Evolutionary conservation across 2,113 vertebrate genomes (phyloP).

Genomic region (Electrona antarctica): DNA sequence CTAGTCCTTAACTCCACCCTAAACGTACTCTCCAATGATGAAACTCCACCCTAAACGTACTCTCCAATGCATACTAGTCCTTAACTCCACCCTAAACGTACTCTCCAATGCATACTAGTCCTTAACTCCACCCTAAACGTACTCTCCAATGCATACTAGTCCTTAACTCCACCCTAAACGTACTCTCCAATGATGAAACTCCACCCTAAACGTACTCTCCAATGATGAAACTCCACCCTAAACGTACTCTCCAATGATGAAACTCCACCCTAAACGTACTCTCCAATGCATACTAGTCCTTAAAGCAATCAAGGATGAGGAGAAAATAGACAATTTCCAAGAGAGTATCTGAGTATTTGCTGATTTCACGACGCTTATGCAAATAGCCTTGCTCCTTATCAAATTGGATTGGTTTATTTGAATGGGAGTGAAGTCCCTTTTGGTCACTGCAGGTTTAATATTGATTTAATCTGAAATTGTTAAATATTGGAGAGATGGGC

Average conservation of each 20-base stretch:
- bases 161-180: constrained; percentile 40
- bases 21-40: too few species aligned
- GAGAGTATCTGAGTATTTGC: constrained; percentile 44
- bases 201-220: too few species aligned
- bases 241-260: too few species aligned
- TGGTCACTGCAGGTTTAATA: constrained; percentile 67
- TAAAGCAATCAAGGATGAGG: constrained; percentile 59
- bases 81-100: constrained; percentile 43
- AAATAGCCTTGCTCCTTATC: constrained; percentile 68
- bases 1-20: constrained; percentile 46
- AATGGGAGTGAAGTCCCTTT: constrained; percentile 64
- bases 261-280: constrained; percentile 45
- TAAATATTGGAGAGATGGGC: constrained; percentile 66
- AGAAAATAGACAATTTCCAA: constrained; percentile 58
- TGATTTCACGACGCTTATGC: constrained; percentile 62
- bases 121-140: constrained; percentile 41
- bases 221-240: too few species aligned
- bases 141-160: constrained; percentile 39
- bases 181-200: too few species aligned
- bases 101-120: constrained; percentile 37
- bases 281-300: constrained; percentile 31
- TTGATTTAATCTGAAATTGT: constrained; percentile 77
- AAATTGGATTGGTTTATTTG: constrained; percentile 71
- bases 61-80: constrained; percentile 34
- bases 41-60: constrained; percentile 41